Base-by-base conservation (phyloP, 2,888 invertebrate species). In the Zootermopsis nevadensis region DNA sequence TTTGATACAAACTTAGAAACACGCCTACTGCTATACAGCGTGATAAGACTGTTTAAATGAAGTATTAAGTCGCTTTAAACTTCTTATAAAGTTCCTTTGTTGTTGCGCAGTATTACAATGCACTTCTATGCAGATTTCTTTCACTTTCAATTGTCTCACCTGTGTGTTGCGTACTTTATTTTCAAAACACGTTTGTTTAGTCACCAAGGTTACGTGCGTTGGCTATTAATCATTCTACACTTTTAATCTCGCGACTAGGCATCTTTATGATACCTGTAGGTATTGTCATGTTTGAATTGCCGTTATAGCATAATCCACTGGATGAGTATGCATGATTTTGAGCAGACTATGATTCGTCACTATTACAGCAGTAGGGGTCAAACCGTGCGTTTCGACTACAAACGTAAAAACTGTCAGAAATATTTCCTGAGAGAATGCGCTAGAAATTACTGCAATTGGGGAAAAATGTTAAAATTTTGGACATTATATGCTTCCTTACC, bases 221-320 rank as follows among this genome's bases (percentile, higher is more conserved):
- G 60, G 2, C 60, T 60, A n/a, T 48, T 48, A 48, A 48, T 48
- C 19, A 27, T 60, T 27, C 27, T 27, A 12, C 27, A 60, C 6
- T n/a, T 48, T 60, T 38, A 69, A 69, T 69, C 33, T 38, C n/a
- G n/a, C 38, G 74, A 74, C 74, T 74, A 74, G 38, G 74, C 74
- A 74, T 1, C 8, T 42, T 74, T 74, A 22, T 69, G 1, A 31
- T 31, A 4, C 22, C n/a, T 38, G 24, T n/a, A 60, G 7, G 24
- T 60, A 67, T 27, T 67, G 72, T 6, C 4, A 7, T 72, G 33
- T 7, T 33, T 24, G 74, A 4, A 74, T 38, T 74, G 74, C 74
- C 35, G 35, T 74, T 38, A 74, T 12, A n/a, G 24, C 74, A 27
- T 22, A 42, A 72, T 74, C 15, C 69, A 69, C 31, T 22, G 7